Evolutionary conservation across 2,888 invertebrate genomes (phyloP).

Genomic region (Tinea trinotella): DNA sequence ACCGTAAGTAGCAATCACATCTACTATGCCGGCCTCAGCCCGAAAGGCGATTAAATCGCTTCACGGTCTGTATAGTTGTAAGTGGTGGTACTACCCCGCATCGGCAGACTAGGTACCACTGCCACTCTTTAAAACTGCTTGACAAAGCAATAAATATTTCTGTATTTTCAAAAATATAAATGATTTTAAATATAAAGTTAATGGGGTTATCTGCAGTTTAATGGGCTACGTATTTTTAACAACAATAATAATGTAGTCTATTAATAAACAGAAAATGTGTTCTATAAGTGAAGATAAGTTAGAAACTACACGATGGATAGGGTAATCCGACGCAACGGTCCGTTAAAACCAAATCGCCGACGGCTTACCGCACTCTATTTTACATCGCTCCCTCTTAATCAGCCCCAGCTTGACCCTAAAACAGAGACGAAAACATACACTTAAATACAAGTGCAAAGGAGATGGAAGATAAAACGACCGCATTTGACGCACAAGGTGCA

Average conservation of each 20-base stretch:
- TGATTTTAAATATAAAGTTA: too few relatives aligned
- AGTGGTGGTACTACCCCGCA: too few relatives aligned
- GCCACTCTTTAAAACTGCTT: too few relatives aligned
- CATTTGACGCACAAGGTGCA: slow-evolving; percentile 61
- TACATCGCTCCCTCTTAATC: slow-evolving; percentile 25
- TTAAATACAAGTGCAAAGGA: slow-evolving; percentile 32
- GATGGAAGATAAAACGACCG: slow-evolving; percentile 26
- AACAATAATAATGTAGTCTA: not conserved
- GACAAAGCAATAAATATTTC: too few relatives aligned
- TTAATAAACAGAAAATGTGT: not conserved
- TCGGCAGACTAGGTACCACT: too few relatives aligned
- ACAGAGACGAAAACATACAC: slow-evolving; percentile 30
- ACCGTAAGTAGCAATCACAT: too few relatives aligned
- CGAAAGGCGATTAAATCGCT: too few relatives aligned
- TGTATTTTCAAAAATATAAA: too few relatives aligned
- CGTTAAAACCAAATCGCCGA: slow-evolving; percentile 27
- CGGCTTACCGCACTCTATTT: slow-evolving; percentile 27
- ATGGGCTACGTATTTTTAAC: too few relatives aligned
- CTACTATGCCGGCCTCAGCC: too few relatives aligned
- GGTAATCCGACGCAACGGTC: slow-evolving; percentile 25
- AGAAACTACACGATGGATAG: not conserved
- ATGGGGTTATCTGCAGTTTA: too few relatives aligned
- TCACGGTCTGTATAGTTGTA: too few relatives aligned
- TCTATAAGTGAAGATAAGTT: not conserved
- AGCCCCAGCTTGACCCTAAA: slow-evolving; percentile 23